Evolutionary conservation across 2,888 invertebrate species (phyloP).

Genomic region (Aleiodes testaceus): DNA sequence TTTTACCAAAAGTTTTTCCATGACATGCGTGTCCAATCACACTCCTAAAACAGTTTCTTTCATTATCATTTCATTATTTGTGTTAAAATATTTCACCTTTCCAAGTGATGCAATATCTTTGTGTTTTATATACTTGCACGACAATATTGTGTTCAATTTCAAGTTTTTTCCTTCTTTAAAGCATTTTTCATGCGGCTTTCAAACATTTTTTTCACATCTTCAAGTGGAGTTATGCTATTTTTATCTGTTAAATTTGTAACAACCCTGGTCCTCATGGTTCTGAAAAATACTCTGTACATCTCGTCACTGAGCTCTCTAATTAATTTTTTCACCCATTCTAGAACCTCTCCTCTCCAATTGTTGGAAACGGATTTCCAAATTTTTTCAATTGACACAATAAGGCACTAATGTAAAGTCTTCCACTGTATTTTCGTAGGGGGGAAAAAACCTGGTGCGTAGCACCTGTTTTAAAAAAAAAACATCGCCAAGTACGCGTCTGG

Average conservation of each 20-base stretch:
- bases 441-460: no score
- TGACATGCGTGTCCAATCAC: conserved; percentile 46
- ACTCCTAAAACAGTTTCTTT: conserved; percentile 46
- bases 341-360: background rate
- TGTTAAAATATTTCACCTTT: conserved; percentile 53
- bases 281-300: background rate
- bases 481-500: no score
- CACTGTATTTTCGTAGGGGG: no score
- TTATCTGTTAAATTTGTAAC: background rate
- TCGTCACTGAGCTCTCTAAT: background rate
- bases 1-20: conserved; percentile 44
- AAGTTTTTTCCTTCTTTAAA: background rate
- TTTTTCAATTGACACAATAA: background rate
- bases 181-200: conserved; percentile 1
- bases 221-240: conserved; percentile 15
- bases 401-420: background rate
- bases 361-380: background rate
- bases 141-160: conserved; percentile 37
- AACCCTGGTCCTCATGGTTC: background rate
- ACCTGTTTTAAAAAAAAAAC: no score
- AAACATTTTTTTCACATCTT: conserved; percentile 24
- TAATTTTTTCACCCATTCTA: background rate
- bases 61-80: conserved; percentile 49
- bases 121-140: conserved; percentile 31
- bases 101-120: conserved; percentile 33